Base-by-base conservation (phyloP, 2,113 vertebrate species). In the Illadopsis cleaveri region DNA sequence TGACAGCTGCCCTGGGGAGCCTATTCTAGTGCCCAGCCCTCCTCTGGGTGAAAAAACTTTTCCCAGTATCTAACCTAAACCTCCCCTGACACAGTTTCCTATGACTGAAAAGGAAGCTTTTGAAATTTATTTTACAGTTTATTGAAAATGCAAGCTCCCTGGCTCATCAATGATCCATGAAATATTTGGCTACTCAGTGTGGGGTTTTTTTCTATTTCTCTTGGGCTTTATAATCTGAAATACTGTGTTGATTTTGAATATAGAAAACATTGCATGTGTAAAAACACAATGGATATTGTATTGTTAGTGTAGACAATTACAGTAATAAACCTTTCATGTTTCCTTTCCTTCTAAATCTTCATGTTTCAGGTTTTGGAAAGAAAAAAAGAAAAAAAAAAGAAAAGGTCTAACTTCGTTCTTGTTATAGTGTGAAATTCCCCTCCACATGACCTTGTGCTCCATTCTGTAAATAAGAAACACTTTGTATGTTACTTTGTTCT, bases 21-120 rank as follows among this genome's bases (percentile, higher is more conserved):
- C 38, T 51, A 0, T 58, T 51, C 3, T 11, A 53, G n/a, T 20
- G 10, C 28, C 38, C 19, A 45, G 0, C 28, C 19, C 27, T 44
- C 42, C 12, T 65, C 44, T 66, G 38, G 23, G 10, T 37, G 60
- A 60, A n/a, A 44, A 66, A n/a, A 5, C 24, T 47, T 45, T 60
- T 60, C 16, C 33, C 25, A 15, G 6, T 66, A n/a, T 53, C 33
- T 23, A 16, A 28, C 18, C 51, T 44, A 51, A 82, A 58, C 15
- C 23, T 51, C 18, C 22, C 23, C 28, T 58, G 51, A 14, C 60
- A 17, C 23, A 38, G 20, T 28, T 51, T 33, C 28, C 61, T 60
- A 0, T 73, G 40, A 40, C 21, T 60, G 48, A 56, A 86, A 90
- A 64, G 21, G 27, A 83, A 72, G 22, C 47, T 72, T 83, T 62